Base-by-base conservation (phyloP, 2,888 invertebrate species). In the Drosophila multiciliata region DNA sequence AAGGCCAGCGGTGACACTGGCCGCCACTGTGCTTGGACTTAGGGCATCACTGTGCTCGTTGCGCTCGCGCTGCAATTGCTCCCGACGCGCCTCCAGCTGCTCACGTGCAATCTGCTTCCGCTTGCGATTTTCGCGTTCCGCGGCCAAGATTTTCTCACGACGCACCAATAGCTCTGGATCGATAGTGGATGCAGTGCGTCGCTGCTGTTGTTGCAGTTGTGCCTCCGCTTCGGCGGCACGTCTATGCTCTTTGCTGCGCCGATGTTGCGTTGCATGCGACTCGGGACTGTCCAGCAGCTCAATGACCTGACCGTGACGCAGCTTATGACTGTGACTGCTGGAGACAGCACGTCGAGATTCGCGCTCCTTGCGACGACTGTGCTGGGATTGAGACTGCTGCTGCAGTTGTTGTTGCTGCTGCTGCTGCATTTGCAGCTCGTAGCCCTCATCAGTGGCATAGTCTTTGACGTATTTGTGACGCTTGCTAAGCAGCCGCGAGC, bases 91-190 rank as follows among this genome's bases (percentile, higher is more conserved):
- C 91, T 96, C 96, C 20, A 97, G 92, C 90, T 97, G 97, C 62
- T 95, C 94, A 29, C 96, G 94, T 0, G 96, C 96, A 61, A 95
- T 95, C 91, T 97, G 96, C 92, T 97, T 97, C 63, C 96, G 94
- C 81, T 96, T 95, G 3, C 96, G 96, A 95, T 96, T 96, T 93
- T 97, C 93, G 36, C 96, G 94, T 87, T 96, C 96, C 94, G 96
- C 96, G 92, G 95, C 96, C 73, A 96, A 91, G 54, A 96, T 93
- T 88, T 95, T 95, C 75, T 96, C 95, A 84, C 95, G 94, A 82
- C 97, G 93, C 91, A 94, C 93, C 93, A 94, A 81, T 91, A 94
- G 87, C 92, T 95, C 93, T 90, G 94, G 87, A 94, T 92, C 91
- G 91, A 93, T 80, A 90, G 45, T 26, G 2, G 92, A 76, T 17